These are phyloP conservation scores for Ganaspis brasiliensis DNA, from an alignment of 2,888 invertebrate species.

Conservation along the genomic window DNA sequence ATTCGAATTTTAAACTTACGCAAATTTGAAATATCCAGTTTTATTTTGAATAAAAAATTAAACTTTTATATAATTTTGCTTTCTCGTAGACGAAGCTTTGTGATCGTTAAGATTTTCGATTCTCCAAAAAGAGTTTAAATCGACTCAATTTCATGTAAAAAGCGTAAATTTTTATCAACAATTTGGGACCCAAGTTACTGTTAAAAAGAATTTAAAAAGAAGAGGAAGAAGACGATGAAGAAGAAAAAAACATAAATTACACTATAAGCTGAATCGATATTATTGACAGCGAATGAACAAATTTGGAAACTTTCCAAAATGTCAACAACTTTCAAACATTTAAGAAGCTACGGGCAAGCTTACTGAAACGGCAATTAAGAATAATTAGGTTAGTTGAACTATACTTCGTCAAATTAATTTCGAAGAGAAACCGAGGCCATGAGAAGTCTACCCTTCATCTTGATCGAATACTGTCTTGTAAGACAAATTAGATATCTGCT, in stretches of 20 bases:
- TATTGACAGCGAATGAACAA: background rate
- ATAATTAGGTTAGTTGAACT: constrained; percentile 5
- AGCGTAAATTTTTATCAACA: too few relatives aligned
- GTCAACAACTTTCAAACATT: background rate
- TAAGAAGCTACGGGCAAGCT: background rate
- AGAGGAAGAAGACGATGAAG: too few relatives aligned
- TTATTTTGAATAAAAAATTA: too few relatives aligned
- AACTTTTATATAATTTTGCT: too few relatives aligned
- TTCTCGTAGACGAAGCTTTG: too few relatives aligned
- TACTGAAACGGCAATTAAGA: constrained; percentile 7
- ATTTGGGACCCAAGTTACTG: too few relatives aligned
- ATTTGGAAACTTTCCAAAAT: background rate
- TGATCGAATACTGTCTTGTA: constrained; percentile 45
- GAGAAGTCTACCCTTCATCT: constrained; percentile 47
- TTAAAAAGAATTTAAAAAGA: too few relatives aligned
- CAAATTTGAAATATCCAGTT: too few relatives aligned
- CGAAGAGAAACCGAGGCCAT: constrained; percentile 44
- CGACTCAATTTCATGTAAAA: too few relatives aligned
- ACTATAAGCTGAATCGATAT: background rate
- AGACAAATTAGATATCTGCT: background rate
- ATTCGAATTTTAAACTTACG: too few relatives aligned
- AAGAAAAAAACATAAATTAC: background rate
- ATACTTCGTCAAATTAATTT: constrained; percentile 19
- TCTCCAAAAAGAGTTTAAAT: too few relatives aligned
- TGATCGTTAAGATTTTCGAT: too few relatives aligned